Evolutionary conservation across 2,113 vertebrate species (phyloP).

Genomic region (Semicossyphus pulcher): DNA sequence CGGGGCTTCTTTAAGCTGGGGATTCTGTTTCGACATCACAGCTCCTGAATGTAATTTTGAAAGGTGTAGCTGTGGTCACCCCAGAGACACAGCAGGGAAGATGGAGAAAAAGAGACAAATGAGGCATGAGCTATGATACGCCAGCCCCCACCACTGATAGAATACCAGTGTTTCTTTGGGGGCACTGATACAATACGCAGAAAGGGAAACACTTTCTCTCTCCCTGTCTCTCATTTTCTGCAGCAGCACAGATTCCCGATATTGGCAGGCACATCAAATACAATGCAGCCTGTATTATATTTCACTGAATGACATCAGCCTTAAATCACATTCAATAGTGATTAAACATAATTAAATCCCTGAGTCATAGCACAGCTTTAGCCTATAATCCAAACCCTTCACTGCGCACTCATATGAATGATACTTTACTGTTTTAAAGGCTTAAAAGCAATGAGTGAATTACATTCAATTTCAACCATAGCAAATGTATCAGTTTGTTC

Average conservation of each 20-base stretch:
- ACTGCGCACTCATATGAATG: conserved; percentile 33
- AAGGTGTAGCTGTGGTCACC: conserved; percentile 46
- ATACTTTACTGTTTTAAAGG: conserved; percentile 9
- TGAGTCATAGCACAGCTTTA: conserved; percentile 59
- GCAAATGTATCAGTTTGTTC: conserved; percentile 33
- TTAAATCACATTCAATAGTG: conserved; percentile 63
- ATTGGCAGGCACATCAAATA: conserved; percentile 46
- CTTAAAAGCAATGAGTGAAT: conserved; percentile 37
- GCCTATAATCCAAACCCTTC: conserved; percentile 59
- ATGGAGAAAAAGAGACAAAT: conserved; percentile 42
- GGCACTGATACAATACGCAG: conserved; percentile 31
- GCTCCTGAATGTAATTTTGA: conserved; percentile 68
- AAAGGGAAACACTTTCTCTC: conserved; percentile 32
- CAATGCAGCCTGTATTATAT: conserved; percentile 42
- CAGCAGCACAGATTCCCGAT: conserved; percentile 9
- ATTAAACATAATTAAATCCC: conserved; percentile 68
- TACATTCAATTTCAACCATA: conserved; percentile 30
- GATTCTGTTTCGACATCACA: conserved; percentile 59
- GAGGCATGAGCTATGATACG: conserved; percentile 36
- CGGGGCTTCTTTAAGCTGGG: conserved; percentile 49
- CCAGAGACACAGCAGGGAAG: conserved; percentile 40
- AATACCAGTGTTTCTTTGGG: conserved; percentile 39
- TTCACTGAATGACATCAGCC: conserved; percentile 60
- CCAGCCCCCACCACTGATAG: conserved; percentile 36
- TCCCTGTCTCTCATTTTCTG: conserved; percentile 10